Percentiles rank a stretch among this genome's conserved stretches.
phyloP scores from a whole-genome alignment of 2,888 invertebrate species.

The Antitype chi region DNA sequence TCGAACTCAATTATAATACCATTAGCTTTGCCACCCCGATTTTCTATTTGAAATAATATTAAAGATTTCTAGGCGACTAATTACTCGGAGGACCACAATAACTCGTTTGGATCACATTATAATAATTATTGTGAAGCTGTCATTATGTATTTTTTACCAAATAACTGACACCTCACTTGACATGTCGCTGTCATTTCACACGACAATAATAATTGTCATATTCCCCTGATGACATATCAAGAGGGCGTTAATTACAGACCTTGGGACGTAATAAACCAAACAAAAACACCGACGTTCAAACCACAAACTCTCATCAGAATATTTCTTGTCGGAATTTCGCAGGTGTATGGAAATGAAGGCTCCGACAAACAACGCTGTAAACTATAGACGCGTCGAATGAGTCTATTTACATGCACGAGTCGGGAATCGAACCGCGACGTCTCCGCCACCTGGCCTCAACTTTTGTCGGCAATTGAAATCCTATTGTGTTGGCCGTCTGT shows the following conservation, averaged over 20 bases:
- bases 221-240: not conserved
- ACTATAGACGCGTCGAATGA: conserved; percentile 59
- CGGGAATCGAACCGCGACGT: conserved; percentile 68
- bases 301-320: conserved; percentile 23
- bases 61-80: conserved; percentile 3
- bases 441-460: conserved; percentile 64
- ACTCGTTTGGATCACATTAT: conserved; percentile 1
- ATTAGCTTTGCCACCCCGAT: conserved; percentile 20
- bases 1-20: conserved; percentile 41
- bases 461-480: conserved; percentile 66
- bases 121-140: not conserved
- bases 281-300: conserved; percentile 11
- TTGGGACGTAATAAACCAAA: conserved; percentile 1
- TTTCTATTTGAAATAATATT: conserved; percentile 35
- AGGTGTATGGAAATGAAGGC: conserved; percentile 62
- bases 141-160: conserved; percentile 6
- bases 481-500: conserved; percentile 61
- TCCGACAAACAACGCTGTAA: conserved; percentile 33
- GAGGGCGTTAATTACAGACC: not conserved
- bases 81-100: not conserved
- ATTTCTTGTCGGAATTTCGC: conserved; percentile 47
- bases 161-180: conserved; percentile 25
- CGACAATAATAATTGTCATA: not conserved
- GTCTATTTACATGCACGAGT: conserved; percentile 68
- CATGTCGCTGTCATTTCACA: conserved; percentile 4